phyloP scores from a whole-genome alignment of 1,140 invertebrate species.

The Aleiodes sp. region DNA sequence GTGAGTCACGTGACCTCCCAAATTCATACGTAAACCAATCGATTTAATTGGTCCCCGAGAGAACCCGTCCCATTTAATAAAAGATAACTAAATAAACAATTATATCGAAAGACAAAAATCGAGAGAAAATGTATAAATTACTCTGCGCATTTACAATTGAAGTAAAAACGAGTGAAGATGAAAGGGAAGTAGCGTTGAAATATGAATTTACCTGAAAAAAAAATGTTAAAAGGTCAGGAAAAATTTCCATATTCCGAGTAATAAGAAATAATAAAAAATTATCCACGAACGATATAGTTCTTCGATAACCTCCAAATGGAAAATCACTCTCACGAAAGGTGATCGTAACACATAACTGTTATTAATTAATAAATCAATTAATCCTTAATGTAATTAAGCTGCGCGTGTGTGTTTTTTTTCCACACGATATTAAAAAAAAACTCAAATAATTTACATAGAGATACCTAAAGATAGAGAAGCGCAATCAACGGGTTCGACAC shows the following conservation, averaged over 20 bases:
- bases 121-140: too few relatives aligned
- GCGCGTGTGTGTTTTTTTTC: constrained; percentile 54
- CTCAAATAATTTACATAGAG: constrained; percentile 57
- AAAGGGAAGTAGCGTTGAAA: too few relatives aligned
- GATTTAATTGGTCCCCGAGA: too few relatives aligned
- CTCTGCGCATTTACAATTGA: too few relatives aligned
- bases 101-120: too few relatives aligned
- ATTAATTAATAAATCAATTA: constrained; percentile 53
- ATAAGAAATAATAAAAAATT: constrained; percentile 28
- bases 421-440: constrained; percentile 49
- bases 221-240: too few relatives aligned
- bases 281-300: constrained; percentile 7
- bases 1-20: too few relatives aligned
- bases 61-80: too few relatives aligned
- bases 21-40: too few relatives aligned
- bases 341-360: constrained; percentile 40
- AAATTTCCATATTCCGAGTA: constrained; percentile 28
- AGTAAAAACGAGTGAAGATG: too few relatives aligned
- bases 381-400: constrained; percentile 60
- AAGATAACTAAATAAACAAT: too few relatives aligned
- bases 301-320: background rate
- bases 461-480: constrained; percentile 50
- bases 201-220: too few relatives aligned
- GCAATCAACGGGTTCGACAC: constrained; percentile 43
- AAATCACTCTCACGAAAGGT: background rate